Conservation (phyloP, 2,113 vertebrate genomes). For the Struthio camelus region DNA sequence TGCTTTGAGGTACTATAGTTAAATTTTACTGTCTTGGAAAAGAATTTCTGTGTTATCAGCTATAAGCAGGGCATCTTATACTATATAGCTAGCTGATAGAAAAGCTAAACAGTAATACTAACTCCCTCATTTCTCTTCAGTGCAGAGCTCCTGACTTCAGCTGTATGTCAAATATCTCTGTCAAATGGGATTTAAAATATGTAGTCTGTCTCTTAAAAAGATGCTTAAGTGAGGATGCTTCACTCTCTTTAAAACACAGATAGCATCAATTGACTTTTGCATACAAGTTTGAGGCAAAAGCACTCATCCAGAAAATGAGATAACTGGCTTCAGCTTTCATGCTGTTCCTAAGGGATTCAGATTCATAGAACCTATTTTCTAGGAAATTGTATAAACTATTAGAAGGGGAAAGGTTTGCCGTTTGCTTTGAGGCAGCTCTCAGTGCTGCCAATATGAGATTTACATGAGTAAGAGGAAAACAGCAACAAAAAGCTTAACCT, state of each 20-base stretch:
- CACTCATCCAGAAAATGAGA: not conserved
- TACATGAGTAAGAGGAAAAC: not conserved
- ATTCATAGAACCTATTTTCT: not conserved
- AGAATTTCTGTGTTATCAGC: not conserved
- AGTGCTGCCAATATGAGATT: not conserved
- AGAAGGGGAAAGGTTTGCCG: not conserved
- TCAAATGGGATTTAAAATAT: not conserved
- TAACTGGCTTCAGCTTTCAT: not conserved
- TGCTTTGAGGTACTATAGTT: not conserved
- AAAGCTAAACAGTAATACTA: not conserved
- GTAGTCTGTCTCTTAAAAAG: not conserved
- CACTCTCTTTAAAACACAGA: not conserved
- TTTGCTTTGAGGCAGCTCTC: not conserved
- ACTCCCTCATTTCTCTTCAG: not conserved
- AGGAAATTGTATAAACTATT: not conserved
- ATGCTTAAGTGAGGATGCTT: not conserved
- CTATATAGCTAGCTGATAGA: not conserved
- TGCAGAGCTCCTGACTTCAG: not conserved
- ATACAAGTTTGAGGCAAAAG: not conserved
- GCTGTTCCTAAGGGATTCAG: not conserved
- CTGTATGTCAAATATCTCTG: not conserved
- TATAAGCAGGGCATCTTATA: not conserved
- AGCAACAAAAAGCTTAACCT: not conserved
- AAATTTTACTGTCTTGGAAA: not conserved
- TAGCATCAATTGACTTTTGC: not conserved